Evolutionary conservation across 2,797 vertebrate genomes (phyloP).

Genomic region (Masticophis lateralis): DNA sequence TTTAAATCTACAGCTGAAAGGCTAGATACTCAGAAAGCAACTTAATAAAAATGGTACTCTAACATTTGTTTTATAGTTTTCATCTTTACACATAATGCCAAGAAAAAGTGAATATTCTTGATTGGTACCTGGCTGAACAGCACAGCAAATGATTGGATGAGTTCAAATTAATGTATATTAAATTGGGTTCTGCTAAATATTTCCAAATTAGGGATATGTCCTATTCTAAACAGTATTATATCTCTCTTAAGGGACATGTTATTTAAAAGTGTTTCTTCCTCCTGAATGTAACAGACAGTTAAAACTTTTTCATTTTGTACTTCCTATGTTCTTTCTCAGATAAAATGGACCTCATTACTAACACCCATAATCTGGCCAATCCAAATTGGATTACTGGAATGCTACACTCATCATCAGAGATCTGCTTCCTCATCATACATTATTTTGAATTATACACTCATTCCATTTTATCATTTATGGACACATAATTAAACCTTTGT

Average conservation of each 20-base stretch:
- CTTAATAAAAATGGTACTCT: not conserved
- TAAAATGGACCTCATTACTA: not conserved
- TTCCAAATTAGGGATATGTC: not conserved
- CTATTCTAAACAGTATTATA: not conserved
- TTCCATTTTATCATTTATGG: not conserved
- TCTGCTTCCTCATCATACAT: not conserved
- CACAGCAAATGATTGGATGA: not conserved
- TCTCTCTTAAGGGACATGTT: not conserved
- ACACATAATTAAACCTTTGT: not conserved
- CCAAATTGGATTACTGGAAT: not conserved
- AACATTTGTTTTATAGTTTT: constrained; percentile 10
- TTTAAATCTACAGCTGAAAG: constrained; percentile 49
- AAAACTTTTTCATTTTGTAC: not conserved
- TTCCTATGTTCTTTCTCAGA: not conserved
- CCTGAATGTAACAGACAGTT: not conserved
- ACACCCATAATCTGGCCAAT: not conserved
- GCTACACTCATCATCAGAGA: not conserved
- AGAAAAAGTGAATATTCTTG: not conserved
- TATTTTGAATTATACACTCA: not conserved
- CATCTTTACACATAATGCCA: not conserved
- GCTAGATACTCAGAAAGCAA: constrained; percentile 37
- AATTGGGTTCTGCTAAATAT: not conserved
- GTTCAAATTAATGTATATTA: not conserved
- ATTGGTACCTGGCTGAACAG: not conserved
- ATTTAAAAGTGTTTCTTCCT: not conserved